A percentile compares a stretch with the other conserved stretches of the same genome.
Conservation (phyloP, 2,797 vertebrate species). For the Hirundo rustica region DNA sequence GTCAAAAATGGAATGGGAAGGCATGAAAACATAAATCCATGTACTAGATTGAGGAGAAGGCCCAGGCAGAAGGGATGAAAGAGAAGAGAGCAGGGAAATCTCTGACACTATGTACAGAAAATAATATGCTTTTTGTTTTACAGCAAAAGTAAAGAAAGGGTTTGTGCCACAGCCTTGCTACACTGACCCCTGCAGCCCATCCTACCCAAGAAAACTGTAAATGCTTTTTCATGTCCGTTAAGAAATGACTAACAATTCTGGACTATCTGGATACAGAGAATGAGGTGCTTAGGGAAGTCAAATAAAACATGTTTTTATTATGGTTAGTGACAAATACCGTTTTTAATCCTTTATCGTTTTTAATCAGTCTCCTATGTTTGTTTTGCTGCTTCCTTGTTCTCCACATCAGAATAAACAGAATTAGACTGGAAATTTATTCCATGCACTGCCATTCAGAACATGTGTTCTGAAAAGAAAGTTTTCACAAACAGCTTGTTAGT, state of each 20-base stretch:
- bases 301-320: background rate
- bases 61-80: background rate
- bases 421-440: background rate
- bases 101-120: background rate
- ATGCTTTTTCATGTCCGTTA: background rate
- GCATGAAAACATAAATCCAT: background rate
- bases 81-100: background rate
- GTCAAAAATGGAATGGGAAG: background rate
- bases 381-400: conserved; percentile 14
- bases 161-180: background rate
- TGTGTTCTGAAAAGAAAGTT: background rate
- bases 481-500: background rate
- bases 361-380: background rate
- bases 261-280: background rate
- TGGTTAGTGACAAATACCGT: background rate
- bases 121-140: background rate
- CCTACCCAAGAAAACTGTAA: background rate
- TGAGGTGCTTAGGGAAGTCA: background rate
- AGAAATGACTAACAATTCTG: background rate
- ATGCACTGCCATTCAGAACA: background rate
- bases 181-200: conserved; percentile 25
- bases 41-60: background rate
- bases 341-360: background rate
- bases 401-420: background rate
- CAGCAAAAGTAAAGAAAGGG: background rate